A percentile compares a stretch with the other conserved stretches of the same genome.
Conservation (phyloP, 2,113 vertebrate species). For the Coptodon rendalli region DNA sequence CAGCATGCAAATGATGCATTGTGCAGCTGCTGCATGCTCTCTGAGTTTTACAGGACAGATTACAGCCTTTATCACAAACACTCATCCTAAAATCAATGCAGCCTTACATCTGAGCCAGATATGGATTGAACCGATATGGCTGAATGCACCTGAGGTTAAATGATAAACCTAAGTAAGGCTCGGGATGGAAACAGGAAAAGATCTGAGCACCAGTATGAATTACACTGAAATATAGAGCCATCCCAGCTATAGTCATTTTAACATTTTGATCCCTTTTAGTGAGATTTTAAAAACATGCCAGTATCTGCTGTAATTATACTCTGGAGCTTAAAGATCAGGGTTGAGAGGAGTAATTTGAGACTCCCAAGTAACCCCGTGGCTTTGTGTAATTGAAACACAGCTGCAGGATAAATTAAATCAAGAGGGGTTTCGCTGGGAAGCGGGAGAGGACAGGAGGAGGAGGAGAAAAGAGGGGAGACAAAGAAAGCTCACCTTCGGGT, state of each 20-base stretch:
- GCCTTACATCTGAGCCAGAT: neutral
- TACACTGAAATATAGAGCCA: neutral
- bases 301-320: conserved; percentile 32
- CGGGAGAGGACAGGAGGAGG: neutral
- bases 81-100: neutral
- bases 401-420: conserved; percentile 42
- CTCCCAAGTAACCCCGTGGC: conserved; percentile 28
- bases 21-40: neutral
- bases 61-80: neutral
- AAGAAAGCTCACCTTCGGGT: conserved; percentile 85
- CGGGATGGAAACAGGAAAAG: neutral
- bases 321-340: conserved; percentile 23
- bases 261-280: conserved; percentile 14
- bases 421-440: neutral
- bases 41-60: neutral
- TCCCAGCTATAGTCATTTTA: neutral
- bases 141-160: neutral
- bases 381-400: conserved; percentile 42
- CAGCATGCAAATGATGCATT: neutral
- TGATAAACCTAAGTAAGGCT: neutral
- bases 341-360: conserved; percentile 44
- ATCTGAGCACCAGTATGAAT: neutral
- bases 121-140: neutral
- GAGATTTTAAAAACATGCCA: conserved; percentile 7
- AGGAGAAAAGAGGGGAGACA: neutral